These are phyloP conservation scores for Amazona ochrocephala DNA, from an alignment of 2,797 vertebrate genomes.

Conservation along the genomic window DNA sequence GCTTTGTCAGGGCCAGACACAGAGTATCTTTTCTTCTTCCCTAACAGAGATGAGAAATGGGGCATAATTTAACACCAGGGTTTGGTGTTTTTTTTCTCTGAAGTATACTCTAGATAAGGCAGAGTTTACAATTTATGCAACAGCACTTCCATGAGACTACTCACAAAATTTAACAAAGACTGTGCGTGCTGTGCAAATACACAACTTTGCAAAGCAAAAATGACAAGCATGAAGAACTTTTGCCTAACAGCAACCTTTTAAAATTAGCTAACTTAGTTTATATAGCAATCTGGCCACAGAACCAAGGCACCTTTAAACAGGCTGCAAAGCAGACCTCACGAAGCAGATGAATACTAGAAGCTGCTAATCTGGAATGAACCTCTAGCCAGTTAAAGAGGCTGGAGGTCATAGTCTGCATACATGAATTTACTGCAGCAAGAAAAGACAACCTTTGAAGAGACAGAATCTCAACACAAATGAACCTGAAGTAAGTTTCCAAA, in stretches of 20 bases:
- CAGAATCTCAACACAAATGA: not conserved
- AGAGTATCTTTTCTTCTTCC: not conserved
- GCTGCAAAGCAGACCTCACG: not conserved
- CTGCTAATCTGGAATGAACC: not conserved
- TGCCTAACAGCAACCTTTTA: not conserved
- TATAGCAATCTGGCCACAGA: not conserved
- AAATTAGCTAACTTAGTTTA: not conserved
- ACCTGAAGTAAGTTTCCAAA: not conserved
- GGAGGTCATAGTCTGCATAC: not conserved
- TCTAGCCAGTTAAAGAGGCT: not conserved
- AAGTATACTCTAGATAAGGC: not conserved
- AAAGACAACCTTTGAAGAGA: not conserved
- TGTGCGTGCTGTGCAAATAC: not conserved
- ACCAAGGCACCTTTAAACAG: not conserved
- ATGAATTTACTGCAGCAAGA: not conserved
- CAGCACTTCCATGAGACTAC: not conserved
- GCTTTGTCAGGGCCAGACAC: constrained; percentile 44
- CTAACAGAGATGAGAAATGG: constrained; percentile 3
- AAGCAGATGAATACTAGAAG: not conserved
- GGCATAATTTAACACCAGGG: not conserved
- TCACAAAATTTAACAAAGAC: not conserved
- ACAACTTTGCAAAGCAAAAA: not conserved
- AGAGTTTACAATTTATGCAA: not conserved
- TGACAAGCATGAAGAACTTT: not conserved
- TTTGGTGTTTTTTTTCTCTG: not conserved